Evolutionary conservation across 2,888 invertebrate species (phyloP).

Genomic region (Sabatieria punctata): DNA sequence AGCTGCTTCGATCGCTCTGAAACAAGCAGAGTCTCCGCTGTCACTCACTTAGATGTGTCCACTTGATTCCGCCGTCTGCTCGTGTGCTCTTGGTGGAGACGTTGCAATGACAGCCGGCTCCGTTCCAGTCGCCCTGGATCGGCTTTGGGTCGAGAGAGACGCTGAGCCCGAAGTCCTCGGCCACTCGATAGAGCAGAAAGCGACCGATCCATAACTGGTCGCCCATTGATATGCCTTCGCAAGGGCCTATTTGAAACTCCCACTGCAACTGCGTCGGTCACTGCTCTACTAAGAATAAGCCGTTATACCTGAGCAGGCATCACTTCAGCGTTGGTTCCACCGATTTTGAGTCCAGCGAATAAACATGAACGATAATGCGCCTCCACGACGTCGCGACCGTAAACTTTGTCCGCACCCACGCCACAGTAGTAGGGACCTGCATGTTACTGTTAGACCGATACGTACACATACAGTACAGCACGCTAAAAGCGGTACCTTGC

Average conservation of each 20-base stretch:
- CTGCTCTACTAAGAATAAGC: no score
- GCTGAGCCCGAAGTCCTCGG: slow-evolving; percentile 35
- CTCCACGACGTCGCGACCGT: slow-evolving; percentile 85
- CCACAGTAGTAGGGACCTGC: slow-evolving; percentile 98
- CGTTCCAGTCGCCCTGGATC: slow-evolving; percentile 59
- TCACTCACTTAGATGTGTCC: no score
- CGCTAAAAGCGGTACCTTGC: no score
- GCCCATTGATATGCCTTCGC: slow-evolving; percentile 34
- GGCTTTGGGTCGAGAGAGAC: slow-evolving; percentile 36
- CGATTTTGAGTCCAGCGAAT: slow-evolving; percentile 76
- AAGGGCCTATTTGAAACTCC: slow-evolving; percentile 33
- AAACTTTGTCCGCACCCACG: slow-evolving; percentile 66
- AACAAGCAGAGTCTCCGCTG: no score
- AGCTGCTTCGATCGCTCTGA: no score
- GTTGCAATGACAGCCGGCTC: slow-evolving; percentile 88
- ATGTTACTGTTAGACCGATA: no score
- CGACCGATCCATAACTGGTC: slow-evolving; percentile 36
- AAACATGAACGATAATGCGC: slow-evolving; percentile 86
- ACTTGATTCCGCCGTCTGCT: slow-evolving; percentile 51
- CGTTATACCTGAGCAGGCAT: slow-evolving; percentile 90
- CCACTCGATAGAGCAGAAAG: slow-evolving; percentile 33
- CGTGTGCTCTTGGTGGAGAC: slow-evolving; percentile 86
- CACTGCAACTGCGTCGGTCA: no score
- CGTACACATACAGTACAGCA: no score
- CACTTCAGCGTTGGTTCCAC: slow-evolving; percentile 91